Conservation (phyloP, 2,113 vertebrate genomes). For the Abramis brama region DNA sequence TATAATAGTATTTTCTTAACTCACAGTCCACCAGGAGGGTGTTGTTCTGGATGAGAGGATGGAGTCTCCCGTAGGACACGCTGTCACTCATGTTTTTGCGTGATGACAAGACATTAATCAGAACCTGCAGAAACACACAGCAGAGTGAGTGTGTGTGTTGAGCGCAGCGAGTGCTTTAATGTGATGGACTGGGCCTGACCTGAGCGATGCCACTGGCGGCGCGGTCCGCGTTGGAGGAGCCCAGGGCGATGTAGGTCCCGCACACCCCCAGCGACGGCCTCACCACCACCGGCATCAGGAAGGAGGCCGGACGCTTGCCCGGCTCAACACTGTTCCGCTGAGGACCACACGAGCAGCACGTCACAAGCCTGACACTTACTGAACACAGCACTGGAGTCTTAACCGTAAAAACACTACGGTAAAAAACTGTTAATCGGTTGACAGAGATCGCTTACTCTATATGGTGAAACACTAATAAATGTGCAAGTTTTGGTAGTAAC, state of each 20-base stretch:
- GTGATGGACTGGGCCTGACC: constrained; percentile 59
- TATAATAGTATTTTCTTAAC: constrained; percentile 47
- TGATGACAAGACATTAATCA: constrained; percentile 89
- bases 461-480: background rate
- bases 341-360: constrained; percentile 16
- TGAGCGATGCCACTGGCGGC: constrained; percentile 90
- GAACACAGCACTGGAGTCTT: background rate
- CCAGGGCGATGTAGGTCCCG: constrained; percentile 90
- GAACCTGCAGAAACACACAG: constrained; percentile 77
- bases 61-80: constrained; percentile 87
- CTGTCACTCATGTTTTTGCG: constrained; percentile 96
- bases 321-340: constrained; percentile 86
- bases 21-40: constrained; percentile 91
- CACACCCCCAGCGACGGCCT: constrained; percentile 88
- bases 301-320: constrained; percentile 88
- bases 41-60: constrained; percentile 87
- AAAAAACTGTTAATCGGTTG: too few relatives aligned
- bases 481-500: background rate
- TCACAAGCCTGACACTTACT: background rate
- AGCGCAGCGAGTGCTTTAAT: background rate
- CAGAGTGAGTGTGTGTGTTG: background rate
- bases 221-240: constrained; percentile 85
- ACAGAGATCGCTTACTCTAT: background rate
- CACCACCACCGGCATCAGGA: constrained; percentile 90
- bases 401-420: background rate